phyloP scores from a whole-genome alignment of 2,113 vertebrate genomes.

The Ornithorhynchus anatinus region DNA sequence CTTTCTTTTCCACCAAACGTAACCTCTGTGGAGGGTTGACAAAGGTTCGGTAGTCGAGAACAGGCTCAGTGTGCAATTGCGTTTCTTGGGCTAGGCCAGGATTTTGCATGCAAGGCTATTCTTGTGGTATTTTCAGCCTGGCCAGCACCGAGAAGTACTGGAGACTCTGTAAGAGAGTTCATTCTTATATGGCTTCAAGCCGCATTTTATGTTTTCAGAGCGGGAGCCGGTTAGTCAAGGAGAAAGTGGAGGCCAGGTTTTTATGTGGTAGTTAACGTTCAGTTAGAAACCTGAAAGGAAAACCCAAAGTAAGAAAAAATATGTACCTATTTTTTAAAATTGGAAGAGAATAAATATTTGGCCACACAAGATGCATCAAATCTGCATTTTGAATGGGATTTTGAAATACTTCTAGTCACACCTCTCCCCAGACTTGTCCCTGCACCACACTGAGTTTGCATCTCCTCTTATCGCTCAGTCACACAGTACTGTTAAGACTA shows the following conservation, averaged over 20 bases:
- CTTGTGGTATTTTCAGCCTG: constrained; percentile 31
- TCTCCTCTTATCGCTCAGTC: too few species aligned
- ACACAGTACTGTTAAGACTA: too few species aligned
- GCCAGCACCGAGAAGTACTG: constrained; percentile 38
- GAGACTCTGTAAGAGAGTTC: constrained; percentile 34
- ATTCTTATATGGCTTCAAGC: constrained; percentile 23
- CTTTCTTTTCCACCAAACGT: constrained; percentile 32
- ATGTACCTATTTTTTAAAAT: too few species aligned
- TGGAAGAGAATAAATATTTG: not conserved
- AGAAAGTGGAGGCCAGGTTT: not conserved
- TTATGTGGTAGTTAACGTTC: not conserved
- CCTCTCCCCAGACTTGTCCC: too few species aligned
- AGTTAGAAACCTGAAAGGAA: not conserved
- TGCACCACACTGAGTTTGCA: too few species aligned
- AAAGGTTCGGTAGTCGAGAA: constrained; percentile 25
- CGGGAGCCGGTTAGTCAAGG: not conserved
- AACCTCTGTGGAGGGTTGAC: constrained; percentile 14
- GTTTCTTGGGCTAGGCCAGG: constrained; percentile 21
- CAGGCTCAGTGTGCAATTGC: constrained; percentile 16
- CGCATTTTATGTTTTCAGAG: constrained; percentile 19
- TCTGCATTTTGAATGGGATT: not conserved
- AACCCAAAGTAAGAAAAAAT: not conserved
- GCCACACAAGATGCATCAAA: not conserved
- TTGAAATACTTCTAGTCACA: too few species aligned
- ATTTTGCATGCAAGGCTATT: constrained; percentile 50